Percentiles rank a stretch among this genome's conserved stretches.
These are phyloP conservation scores for Aphrophora alni DNA, from an alignment of 2,888 invertebrate species.

Conservation along the genomic window DNA sequence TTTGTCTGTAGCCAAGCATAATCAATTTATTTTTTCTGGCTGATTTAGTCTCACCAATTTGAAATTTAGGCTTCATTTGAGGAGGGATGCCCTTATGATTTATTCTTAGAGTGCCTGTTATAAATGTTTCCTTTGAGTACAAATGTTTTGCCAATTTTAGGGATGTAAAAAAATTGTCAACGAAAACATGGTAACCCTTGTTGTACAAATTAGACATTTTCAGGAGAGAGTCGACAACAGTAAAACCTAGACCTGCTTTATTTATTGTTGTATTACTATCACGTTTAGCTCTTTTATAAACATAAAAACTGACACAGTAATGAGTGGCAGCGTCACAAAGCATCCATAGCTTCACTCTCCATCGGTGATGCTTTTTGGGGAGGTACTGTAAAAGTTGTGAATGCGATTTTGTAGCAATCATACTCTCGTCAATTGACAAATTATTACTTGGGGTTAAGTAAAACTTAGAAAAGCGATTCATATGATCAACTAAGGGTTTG, in stretches of 20 bases:
- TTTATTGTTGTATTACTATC: conserved; percentile 4
- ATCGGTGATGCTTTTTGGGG: conserved; percentile 33
- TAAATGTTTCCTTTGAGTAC: conserved; percentile 9
- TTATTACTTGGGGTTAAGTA: neutral
- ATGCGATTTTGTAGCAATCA: conserved; percentile 26
- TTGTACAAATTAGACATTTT: conserved; percentile 7
- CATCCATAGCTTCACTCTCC: conserved; percentile 30
- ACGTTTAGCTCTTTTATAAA: conserved; percentile 25
- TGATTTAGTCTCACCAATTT: conserved; percentile 28
- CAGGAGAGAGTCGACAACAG: conserved; percentile 21
- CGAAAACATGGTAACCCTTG: conserved; percentile 23
- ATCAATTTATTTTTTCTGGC: conserved; percentile 17
- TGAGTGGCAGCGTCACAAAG: conserved; percentile 29
- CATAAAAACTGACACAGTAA: conserved; percentile 31
- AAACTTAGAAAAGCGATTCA: neutral
- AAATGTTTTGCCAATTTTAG: conserved; percentile 23
- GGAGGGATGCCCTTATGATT: conserved; percentile 23
- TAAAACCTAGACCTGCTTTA: conserved; percentile 19
- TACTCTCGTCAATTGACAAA: conserved; percentile 19
- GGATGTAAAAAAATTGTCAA: conserved; percentile 27
- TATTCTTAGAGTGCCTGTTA: conserved; percentile 20
- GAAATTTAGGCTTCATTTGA: conserved; percentile 9
- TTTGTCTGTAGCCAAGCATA: conserved; percentile 25
- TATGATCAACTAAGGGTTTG: neutral
- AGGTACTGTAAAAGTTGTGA: conserved; percentile 15